These are phyloP conservation scores for Halcyon badia DNA, from an alignment of 2,797 vertebrate species.

Conservation along the genomic window DNA sequence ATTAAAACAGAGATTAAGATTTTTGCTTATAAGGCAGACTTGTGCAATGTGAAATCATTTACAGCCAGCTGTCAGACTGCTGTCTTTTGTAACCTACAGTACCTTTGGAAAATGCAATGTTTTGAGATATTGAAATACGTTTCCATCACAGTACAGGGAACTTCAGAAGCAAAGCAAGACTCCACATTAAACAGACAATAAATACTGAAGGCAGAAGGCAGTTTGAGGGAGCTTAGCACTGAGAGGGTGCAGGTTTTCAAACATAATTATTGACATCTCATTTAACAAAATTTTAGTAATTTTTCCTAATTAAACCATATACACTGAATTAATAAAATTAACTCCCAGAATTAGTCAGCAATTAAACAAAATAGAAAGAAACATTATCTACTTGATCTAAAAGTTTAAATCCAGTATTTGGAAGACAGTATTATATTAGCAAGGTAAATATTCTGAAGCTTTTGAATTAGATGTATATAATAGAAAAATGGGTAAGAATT, in stretches of 20 bases:
- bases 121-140: not conserved
- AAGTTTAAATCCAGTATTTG: not conserved
- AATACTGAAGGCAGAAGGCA: not conserved
- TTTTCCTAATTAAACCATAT: not conserved
- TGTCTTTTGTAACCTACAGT: not conserved
- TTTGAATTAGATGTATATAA: not conserved
- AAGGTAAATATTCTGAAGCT: not conserved
- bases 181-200: not conserved
- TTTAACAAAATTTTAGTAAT: not conserved
- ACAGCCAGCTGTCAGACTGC: not conserved
- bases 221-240: not conserved
- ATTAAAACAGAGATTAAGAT: not conserved
- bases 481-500: not conserved
- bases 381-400: not conserved
- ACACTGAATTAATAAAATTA: not conserved
- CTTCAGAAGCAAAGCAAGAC: not conserved
- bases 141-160: not conserved
- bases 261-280: not conserved
- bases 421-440: not conserved
- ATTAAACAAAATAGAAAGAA: not conserved
- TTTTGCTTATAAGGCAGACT: not conserved
- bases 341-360: not conserved
- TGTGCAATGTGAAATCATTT: not conserved
- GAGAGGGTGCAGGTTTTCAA: not conserved
- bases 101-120: not conserved